Percentiles rank a stretch among this genome's conserved stretches.
Conservation (phyloP, 2,113 vertebrate genomes). For the Ictalurus furcatus region DNA sequence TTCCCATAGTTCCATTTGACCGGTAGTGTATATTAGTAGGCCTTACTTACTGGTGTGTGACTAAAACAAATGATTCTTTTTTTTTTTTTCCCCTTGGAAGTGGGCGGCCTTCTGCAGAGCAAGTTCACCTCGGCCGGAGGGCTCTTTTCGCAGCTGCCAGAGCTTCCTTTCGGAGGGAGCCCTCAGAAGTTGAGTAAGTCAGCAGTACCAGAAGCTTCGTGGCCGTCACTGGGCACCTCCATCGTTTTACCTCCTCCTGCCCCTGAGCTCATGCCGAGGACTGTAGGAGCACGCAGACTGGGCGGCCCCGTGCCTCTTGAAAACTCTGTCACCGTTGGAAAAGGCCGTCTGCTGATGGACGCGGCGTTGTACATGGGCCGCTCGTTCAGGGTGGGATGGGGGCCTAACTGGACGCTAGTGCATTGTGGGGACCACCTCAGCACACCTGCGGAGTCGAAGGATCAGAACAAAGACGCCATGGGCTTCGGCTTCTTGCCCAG, state of each 20-base stretch:
- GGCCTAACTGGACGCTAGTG: conserved; percentile 84
- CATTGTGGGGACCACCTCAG: conserved; percentile 79
- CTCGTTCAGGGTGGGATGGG: conserved; percentile 92
- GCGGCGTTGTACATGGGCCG: conserved; percentile 85
- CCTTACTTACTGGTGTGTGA: not conserved
- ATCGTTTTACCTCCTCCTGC: conserved; percentile 68
- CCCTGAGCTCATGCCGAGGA: conserved; percentile 75
- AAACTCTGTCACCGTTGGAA: conserved; percentile 77
- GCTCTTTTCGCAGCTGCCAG: conserved; percentile 64
- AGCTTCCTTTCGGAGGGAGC: conserved; percentile 51
- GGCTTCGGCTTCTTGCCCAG: conserved; percentile 80
- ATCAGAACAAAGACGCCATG: conserved; percentile 55
- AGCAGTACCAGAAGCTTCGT: conserved; percentile 45
- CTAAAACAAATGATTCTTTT: not conserved
- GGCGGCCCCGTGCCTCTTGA: conserved; percentile 79
- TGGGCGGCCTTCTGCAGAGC: conserved; percentile 81
- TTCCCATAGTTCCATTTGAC: too few species aligned
- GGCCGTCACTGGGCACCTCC: conserved; percentile 62
- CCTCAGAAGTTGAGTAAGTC: conserved; percentile 19
- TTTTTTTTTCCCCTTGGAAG: conserved; percentile 58
- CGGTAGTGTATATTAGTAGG: too few species aligned
- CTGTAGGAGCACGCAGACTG: conserved; percentile 81
- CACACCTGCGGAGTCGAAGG: not conserved
- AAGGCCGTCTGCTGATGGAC: conserved; percentile 86
- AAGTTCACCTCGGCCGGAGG: conserved; percentile 66